Evolutionary conservation across 2,888 invertebrate species (phyloP), one percentile per base, ranked within the genome.

Genomic region (Spisula solida): DNA sequence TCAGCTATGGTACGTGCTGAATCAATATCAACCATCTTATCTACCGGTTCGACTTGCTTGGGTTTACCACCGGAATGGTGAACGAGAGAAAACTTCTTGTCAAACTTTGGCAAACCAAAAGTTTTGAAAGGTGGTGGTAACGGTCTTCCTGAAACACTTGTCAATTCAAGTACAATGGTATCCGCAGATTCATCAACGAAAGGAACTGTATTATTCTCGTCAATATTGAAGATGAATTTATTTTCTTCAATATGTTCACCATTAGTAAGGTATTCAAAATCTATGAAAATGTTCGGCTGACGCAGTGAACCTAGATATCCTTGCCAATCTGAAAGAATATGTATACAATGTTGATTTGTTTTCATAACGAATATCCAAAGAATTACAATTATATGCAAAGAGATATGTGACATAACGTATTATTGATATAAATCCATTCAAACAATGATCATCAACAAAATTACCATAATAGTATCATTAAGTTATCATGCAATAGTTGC

Each of bases 1-100:
- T 81, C 81, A 10, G 51, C 14, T 20, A 1, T 18, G 2, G 81
- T 56, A 20, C 34, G 4, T 34, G 8, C 56, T 1, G 29, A 16
- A 34, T 56, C 51, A 10, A 60, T 81, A 34, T 56, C 81, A 8
- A 81, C 81, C 10, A 81, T 31, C 60, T 81, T 81, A 31, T 51
- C n/a, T 8, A 81, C 81, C 34, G 31, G 56, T 10, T 81, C 81
- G 20, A 56, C 18, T 20, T 56, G 31, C 34, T 81, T 81, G 0
- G 81, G 56, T 5, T 34, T 20, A 10, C 81, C 81, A 18, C n/a
- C n/a, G 34, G 34, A 31, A 60, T 81, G 81, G 12, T 56, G 56
- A 20, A 81, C 60, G 16, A 81, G 41, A 31, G 25, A 29, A 56
- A 81, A 81, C n/a, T 29, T 29, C 10, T 34, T 56, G 56, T 81